Evolutionary conservation across 2,888 invertebrate genomes (phyloP).

Genomic region (Cryptocephalus moraei): DNA sequence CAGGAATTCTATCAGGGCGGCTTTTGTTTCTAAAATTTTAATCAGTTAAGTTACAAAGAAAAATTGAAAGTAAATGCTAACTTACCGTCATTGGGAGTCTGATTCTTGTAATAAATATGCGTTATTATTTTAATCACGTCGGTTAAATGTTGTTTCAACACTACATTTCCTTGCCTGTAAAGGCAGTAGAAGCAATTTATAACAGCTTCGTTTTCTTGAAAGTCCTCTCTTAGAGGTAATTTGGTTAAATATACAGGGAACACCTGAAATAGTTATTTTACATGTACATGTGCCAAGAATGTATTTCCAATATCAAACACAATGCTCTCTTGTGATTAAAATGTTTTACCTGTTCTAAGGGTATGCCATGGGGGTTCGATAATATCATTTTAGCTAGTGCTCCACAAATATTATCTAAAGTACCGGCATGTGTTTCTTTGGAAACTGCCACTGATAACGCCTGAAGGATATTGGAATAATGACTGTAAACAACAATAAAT

Average conservation of each 20-base stretch:
- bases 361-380: slow-evolving; percentile 51
- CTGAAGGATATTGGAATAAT: slow-evolving; percentile 55
- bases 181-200: slow-evolving; percentile 54
- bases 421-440: slow-evolving; percentile 53
- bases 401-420: slow-evolving; percentile 68
- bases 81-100: slow-evolving; percentile 44
- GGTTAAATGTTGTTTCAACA: slow-evolving; percentile 43
- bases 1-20: slow-evolving; percentile 42
- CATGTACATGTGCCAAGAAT: no score
- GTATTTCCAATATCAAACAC: no score
- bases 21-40: slow-evolving; percentile 25
- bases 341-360: slow-evolving; percentile 55
- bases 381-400: slow-evolving; percentile 64
- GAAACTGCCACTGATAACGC: slow-evolving; percentile 54
- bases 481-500: slow-evolving; percentile 33
- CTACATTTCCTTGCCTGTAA: slow-evolving; percentile 49
- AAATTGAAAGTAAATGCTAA: not conserved
- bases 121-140: slow-evolving; percentile 46
- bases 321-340: not conserved
- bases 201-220: slow-evolving; percentile 61
- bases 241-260: slow-evolving; percentile 60
- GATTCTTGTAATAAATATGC: slow-evolving; percentile 46
- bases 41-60: not conserved
- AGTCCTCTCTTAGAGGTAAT: slow-evolving; percentile 64
- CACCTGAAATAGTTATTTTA: slow-evolving; percentile 46